phyloP scores from a whole-genome alignment of 2,113 vertebrate genomes.

The Cryptoleucopteryx plumbea region DNA sequence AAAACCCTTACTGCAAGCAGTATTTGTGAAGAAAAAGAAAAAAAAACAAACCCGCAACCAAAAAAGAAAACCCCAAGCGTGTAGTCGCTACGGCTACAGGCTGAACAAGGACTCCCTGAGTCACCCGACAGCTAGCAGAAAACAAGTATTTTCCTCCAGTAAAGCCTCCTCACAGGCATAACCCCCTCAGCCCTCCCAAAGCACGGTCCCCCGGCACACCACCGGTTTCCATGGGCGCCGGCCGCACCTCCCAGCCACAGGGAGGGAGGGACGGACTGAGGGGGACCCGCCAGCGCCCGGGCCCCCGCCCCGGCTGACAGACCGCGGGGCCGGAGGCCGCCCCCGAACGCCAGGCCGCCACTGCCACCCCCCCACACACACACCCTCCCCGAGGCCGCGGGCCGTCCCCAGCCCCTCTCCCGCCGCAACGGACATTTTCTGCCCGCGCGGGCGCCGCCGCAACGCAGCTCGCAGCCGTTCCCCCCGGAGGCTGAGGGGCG shows the following conservation, averaged over 20 bases:
- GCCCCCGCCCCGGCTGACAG: neutral
- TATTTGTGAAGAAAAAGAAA: neutral
- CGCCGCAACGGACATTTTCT: no score
- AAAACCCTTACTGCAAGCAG: neutral
- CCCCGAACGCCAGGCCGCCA: no score
- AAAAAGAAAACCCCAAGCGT: neutral
- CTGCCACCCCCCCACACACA: no score
- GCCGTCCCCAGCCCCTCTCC: no score
- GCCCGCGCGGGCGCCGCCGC: no score
- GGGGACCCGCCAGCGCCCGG: neutral
- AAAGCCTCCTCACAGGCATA: rapidly evolving
- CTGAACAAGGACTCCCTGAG: no score
- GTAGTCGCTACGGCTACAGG: neutral
- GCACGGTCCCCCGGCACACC: neutral
- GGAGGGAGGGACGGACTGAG: no score
- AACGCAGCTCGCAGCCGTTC: no score
- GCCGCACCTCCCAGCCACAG: neutral
- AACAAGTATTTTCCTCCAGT: rapidly evolving
- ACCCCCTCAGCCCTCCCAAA: neutral
- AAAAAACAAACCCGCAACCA: no score
- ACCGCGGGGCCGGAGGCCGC: no score
- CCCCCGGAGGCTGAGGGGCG: no score
- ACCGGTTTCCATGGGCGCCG: rapidly evolving
- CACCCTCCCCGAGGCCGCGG: no score
- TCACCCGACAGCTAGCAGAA: neutral